These are phyloP conservation scores for Numenius arquata DNA, from an alignment of 2,113 vertebrate genomes.

Conservation along the genomic window DNA sequence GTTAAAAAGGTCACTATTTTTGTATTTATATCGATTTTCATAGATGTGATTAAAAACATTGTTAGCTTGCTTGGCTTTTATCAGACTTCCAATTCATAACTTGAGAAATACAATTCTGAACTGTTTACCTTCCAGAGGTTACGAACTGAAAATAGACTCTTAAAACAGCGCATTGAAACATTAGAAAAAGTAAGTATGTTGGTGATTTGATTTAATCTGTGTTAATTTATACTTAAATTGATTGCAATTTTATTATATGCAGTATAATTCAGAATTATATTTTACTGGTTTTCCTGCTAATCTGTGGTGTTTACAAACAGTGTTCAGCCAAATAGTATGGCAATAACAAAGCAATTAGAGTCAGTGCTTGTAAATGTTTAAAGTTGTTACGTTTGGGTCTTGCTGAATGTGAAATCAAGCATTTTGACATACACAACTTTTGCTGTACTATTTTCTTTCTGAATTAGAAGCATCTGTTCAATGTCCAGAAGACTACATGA, in stretches of 20 bases:
- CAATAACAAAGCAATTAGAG: neutral
- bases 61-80: neutral
- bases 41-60: neutral
- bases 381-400: neutral
- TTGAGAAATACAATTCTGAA: conserved; percentile 3
- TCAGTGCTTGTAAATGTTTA: neutral
- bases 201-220: neutral
- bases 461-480: neutral
- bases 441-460: neutral
- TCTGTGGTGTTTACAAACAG: neutral
- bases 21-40: neutral
- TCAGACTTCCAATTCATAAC: neutral
- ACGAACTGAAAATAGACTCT: conserved; percentile 93
- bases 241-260: neutral
- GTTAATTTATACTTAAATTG: neutral
- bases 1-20: neutral
- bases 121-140: conserved; percentile 82
- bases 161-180: conserved; percentile 98
- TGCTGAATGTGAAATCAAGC: neutral
- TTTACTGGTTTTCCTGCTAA: neutral
- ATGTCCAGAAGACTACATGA: neutral
- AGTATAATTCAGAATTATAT: neutral
- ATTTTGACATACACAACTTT: neutral
- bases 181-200: conserved; percentile 93
- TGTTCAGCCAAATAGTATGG: neutral